Evolutionary conservation across 2,113 vertebrate genomes (phyloP), one percentile per base, ranked within the genome.

Genomic region (Burhinus oedicnemus): DNA sequence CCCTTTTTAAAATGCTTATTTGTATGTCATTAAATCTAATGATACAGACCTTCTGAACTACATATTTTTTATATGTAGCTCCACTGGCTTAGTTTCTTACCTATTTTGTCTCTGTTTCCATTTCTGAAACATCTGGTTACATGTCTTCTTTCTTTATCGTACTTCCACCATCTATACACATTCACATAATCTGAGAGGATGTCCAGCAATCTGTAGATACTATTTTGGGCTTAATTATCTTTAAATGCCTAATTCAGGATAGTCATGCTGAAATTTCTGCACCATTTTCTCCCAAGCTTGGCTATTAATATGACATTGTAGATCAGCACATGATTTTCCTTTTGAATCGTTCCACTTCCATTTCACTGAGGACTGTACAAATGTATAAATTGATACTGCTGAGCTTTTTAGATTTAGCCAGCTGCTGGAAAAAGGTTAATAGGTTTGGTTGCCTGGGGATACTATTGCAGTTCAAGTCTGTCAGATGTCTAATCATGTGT

Each of bases 371-470:
- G 65, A 89, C 54, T 83, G 51, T 87, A 90, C 54, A 95, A 93
- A 97, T 16, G 12, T 89, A 94, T 74, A 95, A 96, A 93, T 69
- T 96, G 81, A 89, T 82, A 71, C 44, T 83, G 76, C 83, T 90
- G 90, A 92, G 85, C 38, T 92, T 96, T 93, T 89, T 90, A 91
- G 88, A 85, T 91, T 95, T 87, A 92, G 34, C 55, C 90, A 96
- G 79, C 74, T 94, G 62, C 89, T 95, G 45, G 57, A 88, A 66
- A 95, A 97, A 96, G 86, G 89, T 97, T 97, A 97, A 96, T 95
- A 90, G 64, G 75, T 97, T 97, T 95, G 78, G 72, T 94, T 97
- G 82, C 91, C 92, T 95, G 76, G 69, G 89, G 71, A 90, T 89
- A 89, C 57, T 87, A n/a, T 88, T 93, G 71, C 66, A 84, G 65